Percentiles rank a stretch among this genome's conserved stretches.
Conservation (phyloP, 2,113 vertebrate species). For the sheep (Ovis aries) region ARS-UI_Ramb_v3.0 NC_056079.1:34317001-34317500, state of each 20-base stretch:
- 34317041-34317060: not conserved
- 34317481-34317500: not conserved
- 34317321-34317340: not conserved
- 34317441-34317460: not conserved
- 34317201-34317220: not conserved
- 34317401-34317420: not conserved
- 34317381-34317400: too few relatives aligned
- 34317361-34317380: too few relatives aligned
- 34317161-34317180: not conserved
- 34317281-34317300: not conserved
- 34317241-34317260: not conserved
- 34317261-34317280: not conserved
- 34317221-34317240: not conserved
- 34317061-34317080: not conserved
- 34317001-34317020: not conserved
- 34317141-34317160: not conserved
- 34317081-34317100: not conserved
- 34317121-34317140: too few relatives aligned
- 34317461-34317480: not conserved
- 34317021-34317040: not conserved
- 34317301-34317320: not conserved
- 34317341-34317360: not conserved
- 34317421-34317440: not conserved
- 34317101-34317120: not conserved
- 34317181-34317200: not conserved